A percentile compares a stretch with the other conserved stretches of the same genome.
Evolutionary conservation across 2,888 invertebrate species (phyloP).

Genomic region (Athripsodes cinereus): DNA sequence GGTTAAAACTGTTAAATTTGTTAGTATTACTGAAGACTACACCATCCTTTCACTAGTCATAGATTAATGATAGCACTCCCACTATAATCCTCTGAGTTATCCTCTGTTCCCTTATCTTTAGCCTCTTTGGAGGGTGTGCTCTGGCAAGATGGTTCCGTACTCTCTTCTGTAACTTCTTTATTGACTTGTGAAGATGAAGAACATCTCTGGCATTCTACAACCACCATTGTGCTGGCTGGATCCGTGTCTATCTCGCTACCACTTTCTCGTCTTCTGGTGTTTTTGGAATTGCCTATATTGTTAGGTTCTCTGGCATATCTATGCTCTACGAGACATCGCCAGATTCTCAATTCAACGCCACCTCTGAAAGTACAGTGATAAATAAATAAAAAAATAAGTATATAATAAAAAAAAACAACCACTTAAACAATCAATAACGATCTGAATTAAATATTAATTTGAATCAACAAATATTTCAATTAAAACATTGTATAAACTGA

Average conservation of each 20-base stretch:
- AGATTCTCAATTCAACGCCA: conserved; percentile 77
- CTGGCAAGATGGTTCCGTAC: conserved; percentile 20
- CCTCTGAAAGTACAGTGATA: conserved; percentile 49
- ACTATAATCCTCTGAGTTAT: conserved; percentile 35
- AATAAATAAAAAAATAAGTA: no score
- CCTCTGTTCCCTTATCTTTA: conserved; percentile 30
- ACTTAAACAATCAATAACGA: no score
- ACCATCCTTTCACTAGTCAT: conserved; percentile 50
- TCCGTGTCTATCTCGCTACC: conserved; percentile 46
- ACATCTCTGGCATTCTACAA: conserved; percentile 42
- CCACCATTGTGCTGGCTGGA: conserved; percentile 41
- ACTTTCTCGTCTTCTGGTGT: conserved; percentile 32
- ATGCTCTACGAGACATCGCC: conserved; percentile 71
- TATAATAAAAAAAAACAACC: no score
- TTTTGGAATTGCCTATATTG: conserved; percentile 6
- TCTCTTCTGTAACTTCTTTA: background rate
- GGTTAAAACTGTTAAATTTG: no score
- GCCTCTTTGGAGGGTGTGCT: conserved; percentile 31
- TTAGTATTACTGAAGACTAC: conserved; percentile 47
- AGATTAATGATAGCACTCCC: conserved; percentile 41
- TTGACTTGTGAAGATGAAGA: conserved; percentile 3
- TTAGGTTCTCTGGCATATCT: conserved; percentile 33
- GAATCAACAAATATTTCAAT: no score
- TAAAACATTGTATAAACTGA: no score
- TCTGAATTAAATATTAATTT: no score